phyloP scores from a whole-genome alignment of 2,888 invertebrate species.

The Belgica antarctica region DNA sequence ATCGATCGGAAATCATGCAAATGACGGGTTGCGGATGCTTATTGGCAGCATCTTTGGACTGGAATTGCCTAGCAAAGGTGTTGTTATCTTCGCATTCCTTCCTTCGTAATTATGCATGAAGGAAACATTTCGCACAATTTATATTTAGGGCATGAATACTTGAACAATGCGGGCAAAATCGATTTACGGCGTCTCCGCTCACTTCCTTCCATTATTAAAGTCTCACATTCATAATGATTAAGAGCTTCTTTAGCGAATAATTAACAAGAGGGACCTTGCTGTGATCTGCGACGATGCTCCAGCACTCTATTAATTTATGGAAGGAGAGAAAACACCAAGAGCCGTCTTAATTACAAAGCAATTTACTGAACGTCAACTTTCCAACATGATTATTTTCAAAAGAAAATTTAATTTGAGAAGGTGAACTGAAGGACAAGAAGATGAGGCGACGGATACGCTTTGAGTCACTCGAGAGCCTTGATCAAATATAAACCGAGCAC shows the following conservation, averaged over 20 bases:
- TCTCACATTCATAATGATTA: background rate
- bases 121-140: background rate
- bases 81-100: no score
- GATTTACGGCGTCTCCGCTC: background rate
- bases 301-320: background rate
- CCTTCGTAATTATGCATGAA: background rate
- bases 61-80: no score
- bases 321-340: background rate
- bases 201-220: background rate
- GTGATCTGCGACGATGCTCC: background rate
- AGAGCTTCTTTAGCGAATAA: background rate
- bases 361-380: background rate
- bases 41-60: no score
- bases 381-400: background rate
- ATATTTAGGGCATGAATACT: no score
- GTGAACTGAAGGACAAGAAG: background rate
- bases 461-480: background rate
- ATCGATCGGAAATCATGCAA: constrained; percentile 3
- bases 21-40: background rate
- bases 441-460: background rate
- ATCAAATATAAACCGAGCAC: background rate
- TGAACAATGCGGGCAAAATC: no score
- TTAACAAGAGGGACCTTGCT: background rate
- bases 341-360: constrained; percentile 3
- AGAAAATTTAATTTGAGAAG: background rate